Evolutionary conservation across 2,888 invertebrate species (phyloP).

Genomic region (Callyntrura sp.): DNA sequence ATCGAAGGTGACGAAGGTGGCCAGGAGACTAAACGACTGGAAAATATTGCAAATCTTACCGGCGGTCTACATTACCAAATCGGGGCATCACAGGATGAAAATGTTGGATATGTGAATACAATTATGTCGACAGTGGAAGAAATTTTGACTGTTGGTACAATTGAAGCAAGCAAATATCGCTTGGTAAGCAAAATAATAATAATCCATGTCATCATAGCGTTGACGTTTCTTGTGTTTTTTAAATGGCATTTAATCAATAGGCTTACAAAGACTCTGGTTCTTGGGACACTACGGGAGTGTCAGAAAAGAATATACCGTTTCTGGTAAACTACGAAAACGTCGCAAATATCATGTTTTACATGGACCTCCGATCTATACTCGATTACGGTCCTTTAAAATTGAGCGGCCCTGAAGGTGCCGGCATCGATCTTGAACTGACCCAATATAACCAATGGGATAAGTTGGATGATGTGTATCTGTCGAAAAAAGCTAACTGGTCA

Average conservation of each 20-base stretch:
- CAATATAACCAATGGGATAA: not conserved
- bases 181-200: too few species aligned
- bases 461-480: not conserved
- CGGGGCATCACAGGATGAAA: not conserved
- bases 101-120: not conserved
- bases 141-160: not conserved
- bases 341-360: not conserved
- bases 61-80: conserved; percentile 37
- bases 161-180: conserved; percentile 24
- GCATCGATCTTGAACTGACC: too few species aligned
- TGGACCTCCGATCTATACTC: not conserved
- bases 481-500: not conserved
- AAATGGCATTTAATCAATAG: conserved; percentile 1
- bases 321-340: not conserved
- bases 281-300: not conserved
- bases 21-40: not conserved
- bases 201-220: too few species aligned
- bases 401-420: too few species aligned
- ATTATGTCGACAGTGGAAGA: conserved; percentile 36
- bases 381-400: too few species aligned
- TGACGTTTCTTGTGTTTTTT: not conserved
- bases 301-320: not conserved
- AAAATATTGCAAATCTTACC: conserved; percentile 22
- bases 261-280: conserved; percentile 1
- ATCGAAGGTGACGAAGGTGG: conserved; percentile 40